These are phyloP conservation scores for Chymomyza amoena DNA, from an alignment of 2,888 invertebrate species.

Conservation along the genomic window DNA sequence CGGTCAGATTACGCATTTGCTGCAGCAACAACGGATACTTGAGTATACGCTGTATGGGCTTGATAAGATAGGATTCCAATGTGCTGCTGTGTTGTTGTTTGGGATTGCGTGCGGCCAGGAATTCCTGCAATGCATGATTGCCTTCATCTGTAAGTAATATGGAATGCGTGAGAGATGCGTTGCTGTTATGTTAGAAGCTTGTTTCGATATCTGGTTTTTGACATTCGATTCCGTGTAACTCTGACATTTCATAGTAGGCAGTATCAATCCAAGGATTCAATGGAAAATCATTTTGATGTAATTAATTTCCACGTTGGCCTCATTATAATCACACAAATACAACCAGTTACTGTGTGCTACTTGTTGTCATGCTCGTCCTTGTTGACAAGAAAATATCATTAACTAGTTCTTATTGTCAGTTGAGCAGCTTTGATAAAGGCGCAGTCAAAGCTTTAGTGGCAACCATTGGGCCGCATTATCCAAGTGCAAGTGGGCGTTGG, in stretches of 20 bases:
- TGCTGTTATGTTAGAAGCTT: background rate
- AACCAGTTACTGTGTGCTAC: background rate
- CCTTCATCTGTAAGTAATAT: constrained; percentile 86
- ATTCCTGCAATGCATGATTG: constrained; percentile 97
- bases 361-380: background rate
- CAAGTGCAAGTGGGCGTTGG: background rate
- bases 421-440: constrained; percentile 68
- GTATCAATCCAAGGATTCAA: constrained; percentile 24
- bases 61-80: constrained; percentile 97
- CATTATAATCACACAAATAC: constrained; percentile 33
- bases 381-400: constrained; percentile 69
- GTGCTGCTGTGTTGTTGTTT: constrained; percentile 98
- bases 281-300: constrained; percentile 40
- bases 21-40: constrained; percentile 97
- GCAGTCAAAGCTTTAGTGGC: constrained; percentile 44
- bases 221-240: constrained; percentile 47
- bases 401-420: constrained; percentile 72
- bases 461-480: background rate
- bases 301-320: constrained; percentile 57
- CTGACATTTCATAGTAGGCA: background rate
- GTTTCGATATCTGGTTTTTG: background rate
- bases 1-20: constrained; percentile 95
- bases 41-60: constrained; percentile 98
- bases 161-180: constrained; percentile 4
- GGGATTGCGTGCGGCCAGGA: constrained; percentile 95